Evolutionary conservation across 2,888 invertebrate genomes (phyloP), one percentile per base, ranked within the genome.

Genomic region (Drosophila mettleri): DNA sequence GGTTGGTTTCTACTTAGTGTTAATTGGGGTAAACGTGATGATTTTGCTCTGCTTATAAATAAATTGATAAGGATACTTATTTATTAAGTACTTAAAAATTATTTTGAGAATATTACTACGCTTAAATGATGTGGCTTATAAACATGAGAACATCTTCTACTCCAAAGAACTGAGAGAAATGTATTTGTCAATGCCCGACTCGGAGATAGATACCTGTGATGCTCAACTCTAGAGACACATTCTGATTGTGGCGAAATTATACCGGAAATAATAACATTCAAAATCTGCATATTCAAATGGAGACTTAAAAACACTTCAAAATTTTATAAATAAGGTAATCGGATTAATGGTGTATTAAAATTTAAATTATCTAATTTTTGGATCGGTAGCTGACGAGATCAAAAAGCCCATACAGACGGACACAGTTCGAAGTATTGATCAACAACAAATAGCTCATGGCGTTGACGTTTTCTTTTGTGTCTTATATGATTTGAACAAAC

Each of bases 111-210:
- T 67, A 54, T 55, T 20, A n/a, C 49, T 71, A 77, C 45, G 53
- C 46, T 72, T 59, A 66, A 66, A 66, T 67, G 46, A 62, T 62
- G 67, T 72, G 73, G 73, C 31, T 60, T 76, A 66, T 61, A 51
- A 49, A 74, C 73, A 64, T 48, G 45, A 59, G 64, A n/a, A 51
- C 20, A 8, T 38, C 16, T 29, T 14, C 38, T 49, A 34, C 49
- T 48, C 27, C 27, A 45, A 45, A 45, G 16, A 45, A 16, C 14
- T 31, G 20, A 33, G 5, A 20, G 29, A 8, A 20, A 20, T 8
- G 14, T 31, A 20, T 12, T 14, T 31, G 18, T 12, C 1, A 5
- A 0, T 20, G 31, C 31, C 31, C 14, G 31, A 48, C 31, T 22
- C 14, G 14, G 9, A 22, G 9, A 20, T 14, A 48, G 1, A 20